Conservation (phyloP, 2,888 invertebrate genomes). For the Suillia variegata region DNA sequence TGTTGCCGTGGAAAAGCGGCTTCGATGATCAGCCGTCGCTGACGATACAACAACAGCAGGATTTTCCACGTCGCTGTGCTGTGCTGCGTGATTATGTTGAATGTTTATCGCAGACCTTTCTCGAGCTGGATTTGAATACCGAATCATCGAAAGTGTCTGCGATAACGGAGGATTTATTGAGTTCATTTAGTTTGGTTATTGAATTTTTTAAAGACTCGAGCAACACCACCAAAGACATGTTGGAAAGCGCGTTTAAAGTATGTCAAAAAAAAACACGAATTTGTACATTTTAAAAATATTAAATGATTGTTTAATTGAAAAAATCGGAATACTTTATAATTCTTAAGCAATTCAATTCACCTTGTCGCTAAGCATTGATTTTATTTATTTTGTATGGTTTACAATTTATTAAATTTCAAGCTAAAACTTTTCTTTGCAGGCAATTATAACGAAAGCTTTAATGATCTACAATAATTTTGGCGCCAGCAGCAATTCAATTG, state of each 20-base stretch:
- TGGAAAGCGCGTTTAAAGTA: conserved; percentile 57
- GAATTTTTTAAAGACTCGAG: conserved; percentile 58
- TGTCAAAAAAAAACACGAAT: background rate
- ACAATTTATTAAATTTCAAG: background rate
- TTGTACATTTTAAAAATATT: background rate
- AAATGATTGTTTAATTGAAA: too few relatives aligned
- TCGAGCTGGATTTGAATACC: conserved; percentile 50
- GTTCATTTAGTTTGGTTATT: conserved; percentile 53
- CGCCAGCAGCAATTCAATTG: conserved; percentile 51
- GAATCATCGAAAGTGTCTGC: conserved; percentile 52
- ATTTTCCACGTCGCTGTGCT: conserved; percentile 51
- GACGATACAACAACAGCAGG: conserved; percentile 58
- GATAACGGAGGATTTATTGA: conserved; percentile 48
- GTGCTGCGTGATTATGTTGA: conserved; percentile 56
- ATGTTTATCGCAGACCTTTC: conserved; percentile 51
- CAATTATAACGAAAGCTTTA: conserved; percentile 57
- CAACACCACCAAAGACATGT: conserved; percentile 58
- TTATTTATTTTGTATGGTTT: too few relatives aligned
- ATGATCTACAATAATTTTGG: conserved; percentile 57
- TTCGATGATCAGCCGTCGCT: too few relatives aligned
- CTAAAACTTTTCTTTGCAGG: conserved; percentile 42
- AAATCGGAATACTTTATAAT: too few relatives aligned
- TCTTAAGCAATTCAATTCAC: too few relatives aligned
- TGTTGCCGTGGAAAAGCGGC: conserved; percentile 58
- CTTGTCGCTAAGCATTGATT: too few relatives aligned